Percentiles rank a stretch among this genome's conserved stretches.
phyloP scores from a whole-genome alignment of 1,140 invertebrate species.

The Leguminivora glycinivorella region DNA sequence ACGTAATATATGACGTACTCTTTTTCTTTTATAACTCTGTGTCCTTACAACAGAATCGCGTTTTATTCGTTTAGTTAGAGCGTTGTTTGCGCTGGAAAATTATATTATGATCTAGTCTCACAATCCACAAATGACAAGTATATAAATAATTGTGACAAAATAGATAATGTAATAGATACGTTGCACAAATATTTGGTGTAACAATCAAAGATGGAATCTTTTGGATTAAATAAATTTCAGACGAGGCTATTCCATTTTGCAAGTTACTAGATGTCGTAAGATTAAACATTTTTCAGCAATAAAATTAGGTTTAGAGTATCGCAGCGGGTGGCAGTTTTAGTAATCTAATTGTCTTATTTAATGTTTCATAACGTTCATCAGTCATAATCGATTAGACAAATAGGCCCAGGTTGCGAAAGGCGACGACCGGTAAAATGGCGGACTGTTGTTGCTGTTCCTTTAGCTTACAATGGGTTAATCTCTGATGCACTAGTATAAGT shows the following conservation, averaged over 20 bases:
- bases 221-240: neutral
- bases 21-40: neutral
- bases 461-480: neutral
- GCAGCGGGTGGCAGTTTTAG: neutral
- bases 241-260: neutral
- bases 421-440: conserved; percentile 17
- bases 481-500: neutral
- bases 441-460: neutral
- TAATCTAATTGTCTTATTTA: neutral
- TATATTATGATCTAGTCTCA: neutral
- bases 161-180: too few relatives aligned
- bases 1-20: neutral
- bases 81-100: neutral
- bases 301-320: neutral
- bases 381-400: conserved; percentile 26
- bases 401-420: conserved; percentile 21
- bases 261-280: neutral
- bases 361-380: conserved; percentile 25
- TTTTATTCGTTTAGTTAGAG: neutral
- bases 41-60: neutral
- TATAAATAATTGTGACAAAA: too few relatives aligned
- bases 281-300: neutral
- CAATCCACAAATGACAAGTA: too few relatives aligned
- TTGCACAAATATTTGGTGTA: too few relatives aligned
- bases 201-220: too few relatives aligned